Base-by-base conservation (phyloP, 2,888 invertebrate species). In the Drosophila macrospina region DNA sequence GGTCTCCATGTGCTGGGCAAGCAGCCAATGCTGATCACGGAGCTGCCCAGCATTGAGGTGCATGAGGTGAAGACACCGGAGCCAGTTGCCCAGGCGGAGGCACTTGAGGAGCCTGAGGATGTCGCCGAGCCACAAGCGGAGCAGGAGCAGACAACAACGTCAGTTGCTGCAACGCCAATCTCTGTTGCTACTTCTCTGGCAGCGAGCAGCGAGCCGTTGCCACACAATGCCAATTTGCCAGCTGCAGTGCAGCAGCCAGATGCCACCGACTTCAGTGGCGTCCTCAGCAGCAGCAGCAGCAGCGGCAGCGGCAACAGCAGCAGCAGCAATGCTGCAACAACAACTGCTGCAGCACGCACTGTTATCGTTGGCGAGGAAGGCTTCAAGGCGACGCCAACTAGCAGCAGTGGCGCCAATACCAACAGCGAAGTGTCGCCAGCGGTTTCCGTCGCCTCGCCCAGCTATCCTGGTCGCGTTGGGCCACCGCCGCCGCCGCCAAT, bases 281-380 rank as follows among this genome's bases (percentile, higher is more conserved):
- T 92, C 1, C 82, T 91, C 0, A 90, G 91, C 0, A 88, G n/a
- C 64, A 11, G 6, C 34, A 26, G 26, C 57, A 51, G 7, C 52
- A 32, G 5, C 69, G 39, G n/a, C 42, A 15, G 4, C 47, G 20
- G 15, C 52, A 34, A 34, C 62, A 11, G 10, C 48, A 16, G 5
- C 44, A 20, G 5, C 15, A 36, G n/a, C 34, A 34, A 11, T 11
- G 42, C 47, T 37, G 11, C 32, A n/a, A 42, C 39, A 26, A 4
- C 45, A 1, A 3, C 52, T n/a, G 24, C 55, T 7, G 64, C 83
- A 0, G 85, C 90, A 0, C 91, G 91, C 4, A 91, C 91, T 1
- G 91, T 92, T 8, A 94, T 95, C 2, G 95, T 95, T 37, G 94
- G 94, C 10, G 94, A 93, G 66, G 95, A 95, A 41, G 94, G 95